Evolutionary conservation across 2,888 invertebrate genomes (phyloP), one percentile per base, ranked within the genome.

Genomic region (Hemithea aestivaria): DNA sequence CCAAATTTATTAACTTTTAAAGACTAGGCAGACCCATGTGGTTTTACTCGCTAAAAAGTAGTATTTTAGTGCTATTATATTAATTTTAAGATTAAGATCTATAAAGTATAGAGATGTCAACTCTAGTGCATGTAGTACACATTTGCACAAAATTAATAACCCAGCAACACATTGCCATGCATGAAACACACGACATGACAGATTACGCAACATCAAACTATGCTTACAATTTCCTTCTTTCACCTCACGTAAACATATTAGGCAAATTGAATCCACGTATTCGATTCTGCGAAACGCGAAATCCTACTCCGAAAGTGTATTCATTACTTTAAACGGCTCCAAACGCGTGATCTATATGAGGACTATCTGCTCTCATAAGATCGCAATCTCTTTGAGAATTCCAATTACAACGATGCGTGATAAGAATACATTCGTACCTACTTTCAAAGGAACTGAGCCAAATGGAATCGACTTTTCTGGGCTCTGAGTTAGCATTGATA

Each of bases 401-500:
- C 75, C 78, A 81, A 82, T 82, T 79, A 79, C 73, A 62, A 36
- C 54, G 54, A 63, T 59, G 64, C 74, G 76, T 76, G 76, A 62
- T 57, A 43, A 40, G 77, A 73, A 73, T 73, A 59, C 40, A 40
- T 40, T 27, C n/a, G 20, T 34, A 28, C 26, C 23, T 43, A 35
- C 34, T 45, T 45, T 31, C 27, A 31, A 36, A 37, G 24, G 36
- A 31, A 23, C 16, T 4, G 20, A 24, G 31, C 27, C 30, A 21
- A 27, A 36, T 32, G 28, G 35, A 26, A 28, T 21, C 23, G 27
- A 8, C 9, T 16, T 16, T 16, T 16, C 16, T 16, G 16, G 16
- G 16, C 3, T 5, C 16, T 16, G 16, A 16, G 16, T 16, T 16
- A 16, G 16, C 16, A 16, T 16, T 16, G 16, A 16, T n/a, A n/a